Percentiles rank a stretch among this genome's conserved stretches.
Conservation (phyloP, 1,140 invertebrate species). For the Tigriopus japonicus region DNA sequence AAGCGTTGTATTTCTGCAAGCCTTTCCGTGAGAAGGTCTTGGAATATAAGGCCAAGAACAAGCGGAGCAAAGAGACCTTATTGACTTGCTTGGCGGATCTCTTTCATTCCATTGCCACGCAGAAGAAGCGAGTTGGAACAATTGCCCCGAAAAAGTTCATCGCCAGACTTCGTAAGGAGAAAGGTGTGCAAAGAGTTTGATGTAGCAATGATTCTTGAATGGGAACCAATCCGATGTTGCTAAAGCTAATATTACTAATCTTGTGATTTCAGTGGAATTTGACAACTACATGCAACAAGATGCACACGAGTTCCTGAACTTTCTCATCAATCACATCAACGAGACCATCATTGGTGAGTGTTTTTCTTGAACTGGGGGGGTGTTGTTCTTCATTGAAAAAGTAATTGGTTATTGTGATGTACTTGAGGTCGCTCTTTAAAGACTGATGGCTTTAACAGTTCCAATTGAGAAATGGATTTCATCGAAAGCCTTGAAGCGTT, state of each 20-base stretch:
- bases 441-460: too few relatives aligned
- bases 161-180: constrained; percentile 89
- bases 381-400: too few relatives aligned
- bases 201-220: background rate
- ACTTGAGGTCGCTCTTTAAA: too few relatives aligned
- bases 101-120: constrained; percentile 95
- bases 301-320: constrained; percentile 98
- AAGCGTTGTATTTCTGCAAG: constrained; percentile 97
- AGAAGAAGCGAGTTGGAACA: constrained; percentile 98
- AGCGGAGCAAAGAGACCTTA: constrained; percentile 90
- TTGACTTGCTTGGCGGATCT: constrained; percentile 93
- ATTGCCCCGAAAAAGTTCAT: constrained; percentile 99
- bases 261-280: constrained; percentile 36
- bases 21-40: constrained; percentile 96
- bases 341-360: constrained; percentile 69
- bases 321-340: constrained; percentile 90
- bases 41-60: constrained; percentile 95
- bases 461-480: too few relatives aligned
- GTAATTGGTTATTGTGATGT: too few relatives aligned
- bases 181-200: constrained; percentile 40
- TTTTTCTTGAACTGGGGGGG: too few relatives aligned
- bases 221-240: background rate
- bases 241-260: constrained; percentile 16
- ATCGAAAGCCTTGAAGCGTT: too few relatives aligned
- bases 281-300: constrained; percentile 99